phyloP scores from a whole-genome alignment of 2,113 vertebrate species.

The Lophius piscatorius region DNA sequence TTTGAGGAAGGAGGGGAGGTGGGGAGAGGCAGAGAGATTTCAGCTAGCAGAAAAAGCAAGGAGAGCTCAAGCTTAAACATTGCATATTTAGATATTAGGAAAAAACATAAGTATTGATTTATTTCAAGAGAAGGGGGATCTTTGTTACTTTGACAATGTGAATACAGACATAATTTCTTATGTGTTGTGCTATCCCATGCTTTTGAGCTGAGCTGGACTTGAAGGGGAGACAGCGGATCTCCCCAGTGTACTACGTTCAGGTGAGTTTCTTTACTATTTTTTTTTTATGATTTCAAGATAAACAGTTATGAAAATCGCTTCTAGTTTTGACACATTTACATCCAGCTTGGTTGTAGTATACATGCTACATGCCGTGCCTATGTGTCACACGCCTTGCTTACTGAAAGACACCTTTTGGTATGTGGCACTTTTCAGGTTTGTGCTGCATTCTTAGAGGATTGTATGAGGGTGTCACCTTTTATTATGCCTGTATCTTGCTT shows the following conservation, averaged over 20 bases:
- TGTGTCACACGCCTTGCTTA: slow-evolving; percentile 64
- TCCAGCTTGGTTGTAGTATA: slow-evolving; percentile 31
- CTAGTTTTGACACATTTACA: slow-evolving; percentile 5
- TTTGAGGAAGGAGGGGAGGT: slow-evolving; percentile 77
- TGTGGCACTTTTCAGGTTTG: slow-evolving; percentile 55
- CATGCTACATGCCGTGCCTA: slow-evolving; percentile 64
- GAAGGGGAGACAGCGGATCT: slow-evolving; percentile 36
- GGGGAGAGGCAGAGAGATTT: slow-evolving; percentile 39
- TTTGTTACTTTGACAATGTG: slow-evolving; percentile 48
- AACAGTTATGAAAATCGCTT: not conserved
- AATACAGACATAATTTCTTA: slow-evolving; percentile 55
- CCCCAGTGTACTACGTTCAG: slow-evolving; percentile 65
- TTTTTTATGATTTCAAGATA: slow-evolving; percentile 7
- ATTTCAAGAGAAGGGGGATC: slow-evolving; percentile 28
- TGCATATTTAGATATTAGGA: slow-evolving; percentile 15
- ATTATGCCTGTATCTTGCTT: slow-evolving; percentile 1
- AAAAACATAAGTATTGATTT: slow-evolving; percentile 14
- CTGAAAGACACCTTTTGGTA: slow-evolving; percentile 45
- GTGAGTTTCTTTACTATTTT: slow-evolving; percentile 61
- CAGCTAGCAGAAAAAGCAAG: slow-evolving; percentile 47
- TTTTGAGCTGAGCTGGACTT: slow-evolving; percentile 54
- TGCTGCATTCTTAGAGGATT: slow-evolving; percentile 57
- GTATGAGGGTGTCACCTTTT: slow-evolving; percentile 34
- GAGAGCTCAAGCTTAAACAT: slow-evolving; percentile 67
- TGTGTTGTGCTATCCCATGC: slow-evolving; percentile 74